Conservation (phyloP, 2,113 vertebrate species). For the Brienomyrus brachyistius region DNA sequence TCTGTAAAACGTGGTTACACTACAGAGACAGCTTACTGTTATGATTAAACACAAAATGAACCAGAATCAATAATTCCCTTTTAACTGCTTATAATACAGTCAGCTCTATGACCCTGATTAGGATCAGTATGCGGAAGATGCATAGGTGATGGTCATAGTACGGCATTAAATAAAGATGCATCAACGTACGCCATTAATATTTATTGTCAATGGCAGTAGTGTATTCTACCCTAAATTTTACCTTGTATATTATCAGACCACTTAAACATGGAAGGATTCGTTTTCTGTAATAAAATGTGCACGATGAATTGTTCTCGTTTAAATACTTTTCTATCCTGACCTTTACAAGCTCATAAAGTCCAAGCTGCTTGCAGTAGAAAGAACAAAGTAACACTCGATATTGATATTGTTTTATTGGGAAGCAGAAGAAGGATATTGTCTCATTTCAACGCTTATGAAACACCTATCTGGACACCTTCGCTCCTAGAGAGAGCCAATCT, state of each 20-base stretch:
- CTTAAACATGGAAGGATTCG: not conserved
- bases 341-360: not conserved
- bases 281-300: not conserved
- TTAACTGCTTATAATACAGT: not conserved
- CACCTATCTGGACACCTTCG: not conserved
- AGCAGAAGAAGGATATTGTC: not conserved
- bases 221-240: not conserved
- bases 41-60: not conserved
- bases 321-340: not conserved
- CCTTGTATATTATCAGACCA: not conserved
- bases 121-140: not conserved
- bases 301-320: not conserved
- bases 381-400: not conserved
- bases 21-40: not conserved
- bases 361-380: not conserved
- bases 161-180: not conserved
- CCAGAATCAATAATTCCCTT: not conserved
- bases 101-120: not conserved
- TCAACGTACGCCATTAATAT: not conserved
- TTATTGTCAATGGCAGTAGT: not conserved
- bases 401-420: conserved; percentile 1
- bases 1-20: not conserved
- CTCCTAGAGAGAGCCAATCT: not conserved
- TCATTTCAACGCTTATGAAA: not conserved
- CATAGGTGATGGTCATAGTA: not conserved